These are phyloP conservation scores for Stenolophus ochropezus DNA, from an alignment of 2,888 invertebrate genomes.

Conservation along the genomic window DNA sequence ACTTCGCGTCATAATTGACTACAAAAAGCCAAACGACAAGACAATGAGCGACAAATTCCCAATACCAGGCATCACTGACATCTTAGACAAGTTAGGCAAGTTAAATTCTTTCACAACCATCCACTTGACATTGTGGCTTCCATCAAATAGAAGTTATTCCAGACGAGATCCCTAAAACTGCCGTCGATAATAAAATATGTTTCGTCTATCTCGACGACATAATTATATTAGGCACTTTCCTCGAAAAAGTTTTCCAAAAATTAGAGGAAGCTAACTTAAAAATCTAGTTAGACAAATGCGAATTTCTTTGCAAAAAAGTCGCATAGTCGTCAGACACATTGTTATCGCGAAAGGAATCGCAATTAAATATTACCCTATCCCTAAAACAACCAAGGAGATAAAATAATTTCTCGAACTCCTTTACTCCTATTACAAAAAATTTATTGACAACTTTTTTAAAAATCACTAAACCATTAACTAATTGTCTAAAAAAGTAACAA, in stretches of 20 bases:
- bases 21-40: conserved; percentile 65
- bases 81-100: no score
- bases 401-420: conserved; percentile 64
- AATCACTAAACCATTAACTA: conserved; percentile 62
- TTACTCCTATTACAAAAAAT: conserved; percentile 62
- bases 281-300: conserved; percentile 63
- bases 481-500: conserved; percentile 61
- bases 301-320: conserved; percentile 64
- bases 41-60: conserved; percentile 64
- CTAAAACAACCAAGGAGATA: conserved; percentile 65
- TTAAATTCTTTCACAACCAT: no score
- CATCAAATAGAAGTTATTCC: conserved; percentile 62
- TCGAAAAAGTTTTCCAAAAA: conserved; percentile 62
- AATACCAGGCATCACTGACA: no score
- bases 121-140: conserved; percentile 60
- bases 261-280: conserved; percentile 62
- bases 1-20: conserved; percentile 67
- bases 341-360: conserved; percentile 66
- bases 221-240: conserved; percentile 61
- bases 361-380: conserved; percentile 63
- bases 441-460: conserved; percentile 62
- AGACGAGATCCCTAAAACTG: conserved; percentile 63
- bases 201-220: conserved; percentile 67
- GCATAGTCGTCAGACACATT: conserved; percentile 67
- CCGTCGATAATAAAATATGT: conserved; percentile 61